Evolutionary conservation across 2,113 vertebrate species (phyloP), one percentile per base, ranked within the genome.

Genomic region (Nettapus auritus): DNA sequence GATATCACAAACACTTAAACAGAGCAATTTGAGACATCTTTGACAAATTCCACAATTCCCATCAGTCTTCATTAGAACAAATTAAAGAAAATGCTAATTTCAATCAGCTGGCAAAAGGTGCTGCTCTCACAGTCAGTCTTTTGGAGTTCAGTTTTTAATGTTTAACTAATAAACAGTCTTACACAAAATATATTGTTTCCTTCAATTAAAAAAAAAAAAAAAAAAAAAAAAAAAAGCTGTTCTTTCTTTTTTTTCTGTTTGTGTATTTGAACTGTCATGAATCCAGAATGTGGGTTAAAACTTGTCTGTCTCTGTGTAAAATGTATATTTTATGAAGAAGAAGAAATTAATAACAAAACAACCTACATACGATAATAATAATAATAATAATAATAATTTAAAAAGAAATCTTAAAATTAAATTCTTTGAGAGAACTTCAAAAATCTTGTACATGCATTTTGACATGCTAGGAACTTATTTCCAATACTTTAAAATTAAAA

Each of bases 41-140:
- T 97, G 62, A 75, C 94, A 85, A 97, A 98, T 98, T 98, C 97
- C 98, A 97, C 93, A 98, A 98, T 66, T 98, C 98, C 97, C 98
- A 36, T 94, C 96, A 97, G 96, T 96, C 94, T 96, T 97, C 98
- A 97, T 98, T 98, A 98, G 96, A 96, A 97, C 80, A 97, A 98
- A 67, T 97, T 96, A 98, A 97, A 98, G 96, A 96, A 98, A 98
- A 90, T 88, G 92, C 97, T 98, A 97, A 98, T 98, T 98, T 98
- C 96, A 94, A 95, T 98, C 96, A 97, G 88, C 90, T 97, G 94
- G 82, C 93, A 94, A 97, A 97, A 96, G 85, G 66, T 42, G 60
- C 86, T 55, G 94, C 94, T 98, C 97, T 90, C 95, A 94, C 64
- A 89, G 82, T 97, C 94, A 97, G 86, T 88, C 55, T 88, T 91